Evolutionary conservation across 2,113 vertebrate species (phyloP).

Genomic region (Grus americana): DNA sequence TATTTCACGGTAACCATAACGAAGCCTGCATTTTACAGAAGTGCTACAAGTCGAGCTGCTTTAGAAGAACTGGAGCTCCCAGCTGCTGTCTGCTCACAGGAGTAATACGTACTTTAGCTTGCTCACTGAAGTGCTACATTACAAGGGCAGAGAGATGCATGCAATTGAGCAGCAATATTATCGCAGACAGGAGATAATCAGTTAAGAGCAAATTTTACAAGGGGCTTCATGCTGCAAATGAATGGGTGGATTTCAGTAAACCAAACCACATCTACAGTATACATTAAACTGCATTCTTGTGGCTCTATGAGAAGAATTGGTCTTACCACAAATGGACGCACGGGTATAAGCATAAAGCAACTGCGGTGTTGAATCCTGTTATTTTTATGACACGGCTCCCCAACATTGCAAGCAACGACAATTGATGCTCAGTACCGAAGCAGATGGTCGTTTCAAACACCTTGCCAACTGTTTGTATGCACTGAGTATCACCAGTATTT

Average conservation of each 20-base stretch:
- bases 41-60: conserved; percentile 27
- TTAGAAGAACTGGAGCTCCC: conserved; percentile 12
- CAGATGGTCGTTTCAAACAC: conserved; percentile 45
- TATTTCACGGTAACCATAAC: conserved; percentile 48
- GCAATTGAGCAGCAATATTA: conserved; percentile 6
- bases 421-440: background rate
- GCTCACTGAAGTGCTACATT: conserved; percentile 33
- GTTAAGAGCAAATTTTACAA: conserved; percentile 14
- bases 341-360: background rate
- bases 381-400: background rate
- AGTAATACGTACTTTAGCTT: conserved; percentile 16
- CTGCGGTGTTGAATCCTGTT: background rate
- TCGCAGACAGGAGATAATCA: background rate
- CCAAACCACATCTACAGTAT: background rate
- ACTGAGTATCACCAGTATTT: background rate
- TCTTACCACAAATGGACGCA: background rate
- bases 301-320: background rate
- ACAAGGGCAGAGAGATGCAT: conserved; percentile 21
- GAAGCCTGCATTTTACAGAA: conserved; percentile 31
- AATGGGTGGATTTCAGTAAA: background rate
- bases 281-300: background rate
- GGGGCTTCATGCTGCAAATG: background rate
- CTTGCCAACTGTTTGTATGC: conserved; percentile 38
- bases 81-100: conserved; percentile 34
- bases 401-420: background rate